These are phyloP conservation scores for Sardina pilchardus DNA, from an alignment of 2,113 vertebrate genomes.

Conservation along the genomic window DNA sequence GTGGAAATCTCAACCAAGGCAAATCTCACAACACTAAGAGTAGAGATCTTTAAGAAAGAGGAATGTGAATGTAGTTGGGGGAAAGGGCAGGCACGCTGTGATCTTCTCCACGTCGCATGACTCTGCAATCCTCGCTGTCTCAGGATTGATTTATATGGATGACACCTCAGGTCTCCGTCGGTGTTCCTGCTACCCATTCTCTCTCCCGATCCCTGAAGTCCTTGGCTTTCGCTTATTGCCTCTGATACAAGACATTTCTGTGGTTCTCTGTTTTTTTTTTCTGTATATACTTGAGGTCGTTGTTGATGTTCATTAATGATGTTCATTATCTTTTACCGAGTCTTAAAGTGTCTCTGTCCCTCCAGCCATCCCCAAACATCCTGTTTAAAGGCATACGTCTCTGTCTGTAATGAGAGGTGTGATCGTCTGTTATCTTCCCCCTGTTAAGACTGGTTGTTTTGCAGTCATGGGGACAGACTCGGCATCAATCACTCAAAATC, in stretches of 20 bases:
- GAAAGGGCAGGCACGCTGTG: no score
- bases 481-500: not conserved
- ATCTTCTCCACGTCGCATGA: not conserved
- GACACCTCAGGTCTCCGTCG: conserved; percentile 30
- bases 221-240: not conserved
- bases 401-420: conserved; percentile 21
- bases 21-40: no score
- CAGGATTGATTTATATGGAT: not conserved
- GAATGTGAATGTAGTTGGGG: no score
- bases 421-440: conserved; percentile 27
- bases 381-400: not conserved
- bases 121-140: conserved; percentile 1
- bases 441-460: conserved; percentile 8
- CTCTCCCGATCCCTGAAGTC: not conserved
- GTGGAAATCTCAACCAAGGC: no score
- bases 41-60: no score
- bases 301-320: no score
- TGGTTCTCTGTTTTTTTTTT: not conserved
- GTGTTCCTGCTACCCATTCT: conserved; percentile 10
- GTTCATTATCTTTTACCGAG: no score
- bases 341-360: not conserved
- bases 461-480: not conserved
- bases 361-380: conserved; percentile 14
- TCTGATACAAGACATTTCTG: not conserved
- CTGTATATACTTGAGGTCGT: not conserved